Percentiles rank a stretch among this genome's conserved stretches.
phyloP scores from a whole-genome alignment of 2,113 vertebrate species.

The Siphamia tubifer region DNA sequence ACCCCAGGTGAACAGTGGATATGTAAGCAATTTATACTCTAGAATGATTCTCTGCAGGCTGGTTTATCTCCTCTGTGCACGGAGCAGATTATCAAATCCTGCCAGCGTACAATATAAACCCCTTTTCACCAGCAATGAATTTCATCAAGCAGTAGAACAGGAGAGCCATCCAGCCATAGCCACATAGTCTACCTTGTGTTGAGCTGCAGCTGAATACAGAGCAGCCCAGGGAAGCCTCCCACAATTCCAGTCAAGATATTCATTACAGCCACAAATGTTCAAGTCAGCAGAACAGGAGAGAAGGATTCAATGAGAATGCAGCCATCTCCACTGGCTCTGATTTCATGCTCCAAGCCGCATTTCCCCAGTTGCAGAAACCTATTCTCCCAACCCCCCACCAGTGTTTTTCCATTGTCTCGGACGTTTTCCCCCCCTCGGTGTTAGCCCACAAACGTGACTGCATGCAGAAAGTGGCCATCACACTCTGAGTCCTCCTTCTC shows the following conservation, averaged over 20 bases:
- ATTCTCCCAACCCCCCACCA: constrained; percentile 15
- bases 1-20: constrained; percentile 17
- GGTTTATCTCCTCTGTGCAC: constrained; percentile 41
- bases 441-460: constrained; percentile 26
- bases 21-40: constrained; percentile 29
- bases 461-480: constrained; percentile 25
- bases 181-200: constrained; percentile 24
- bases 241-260: constrained; percentile 50
- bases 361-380: constrained; percentile 21
- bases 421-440: neutral
- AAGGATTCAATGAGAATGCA: constrained; percentile 32
- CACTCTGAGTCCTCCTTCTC: neutral
- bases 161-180: constrained; percentile 19
- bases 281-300: constrained; percentile 63
- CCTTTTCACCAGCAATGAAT: constrained; percentile 49
- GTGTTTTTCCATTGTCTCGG: constrained; percentile 51
- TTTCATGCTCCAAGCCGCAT: constrained; percentile 55
- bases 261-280: constrained; percentile 58
- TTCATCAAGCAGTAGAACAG: constrained; percentile 26
- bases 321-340: constrained; percentile 45
- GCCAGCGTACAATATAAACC: constrained; percentile 11
- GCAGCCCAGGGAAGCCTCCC: constrained; percentile 32
- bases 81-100: constrained; percentile 31
- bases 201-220: constrained; percentile 53
- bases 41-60: constrained; percentile 33